phyloP scores from a whole-genome alignment of 2,113 vertebrate species.

The Marmota monax region DNA sequence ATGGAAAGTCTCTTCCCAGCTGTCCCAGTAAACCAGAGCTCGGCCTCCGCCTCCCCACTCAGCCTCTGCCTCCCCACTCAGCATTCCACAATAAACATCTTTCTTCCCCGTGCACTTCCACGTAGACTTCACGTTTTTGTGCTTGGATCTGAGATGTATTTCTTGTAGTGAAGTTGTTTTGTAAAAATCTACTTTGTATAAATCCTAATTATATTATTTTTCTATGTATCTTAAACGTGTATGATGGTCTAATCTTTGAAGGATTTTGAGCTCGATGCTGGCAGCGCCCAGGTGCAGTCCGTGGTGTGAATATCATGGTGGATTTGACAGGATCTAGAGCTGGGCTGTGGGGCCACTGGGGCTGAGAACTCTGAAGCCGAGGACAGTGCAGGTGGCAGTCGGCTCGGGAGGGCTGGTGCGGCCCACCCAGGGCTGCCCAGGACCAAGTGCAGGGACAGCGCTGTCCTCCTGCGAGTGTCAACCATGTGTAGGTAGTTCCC shows the following conservation, averaged over 20 bases:
- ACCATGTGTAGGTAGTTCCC: neutral
- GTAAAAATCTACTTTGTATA: slow-evolving; percentile 80
- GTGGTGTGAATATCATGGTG: neutral
- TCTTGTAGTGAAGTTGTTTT: slow-evolving; percentile 77
- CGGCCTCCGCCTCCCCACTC: neutral
- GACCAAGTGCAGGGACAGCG: neutral
- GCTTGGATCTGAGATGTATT: slow-evolving; percentile 72
- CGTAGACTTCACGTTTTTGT: slow-evolving; percentile 66
- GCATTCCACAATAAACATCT: slow-evolving; percentile 76
- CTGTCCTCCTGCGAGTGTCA: neutral
- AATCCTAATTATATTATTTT: slow-evolving; percentile 81
- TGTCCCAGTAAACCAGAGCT: neutral
- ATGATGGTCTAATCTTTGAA: slow-evolving; percentile 42
- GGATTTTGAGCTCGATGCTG: neutral
- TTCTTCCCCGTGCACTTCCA: slow-evolving; percentile 31
- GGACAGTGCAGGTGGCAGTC: neutral
- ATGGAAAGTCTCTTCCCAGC: neutral
- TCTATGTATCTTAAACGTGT: slow-evolving; percentile 76
- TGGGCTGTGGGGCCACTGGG: neutral
- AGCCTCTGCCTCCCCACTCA: neutral
- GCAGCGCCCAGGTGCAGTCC: neutral
- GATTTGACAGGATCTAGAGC: neutral
- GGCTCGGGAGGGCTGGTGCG: neutral
- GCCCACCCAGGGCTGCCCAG: too few relatives aligned
- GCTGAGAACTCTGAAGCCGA: neutral